These are phyloP conservation scores for Phyllotis vaccarum DNA, from an alignment of 2,797 vertebrate species.

Conservation along the genomic window DNA sequence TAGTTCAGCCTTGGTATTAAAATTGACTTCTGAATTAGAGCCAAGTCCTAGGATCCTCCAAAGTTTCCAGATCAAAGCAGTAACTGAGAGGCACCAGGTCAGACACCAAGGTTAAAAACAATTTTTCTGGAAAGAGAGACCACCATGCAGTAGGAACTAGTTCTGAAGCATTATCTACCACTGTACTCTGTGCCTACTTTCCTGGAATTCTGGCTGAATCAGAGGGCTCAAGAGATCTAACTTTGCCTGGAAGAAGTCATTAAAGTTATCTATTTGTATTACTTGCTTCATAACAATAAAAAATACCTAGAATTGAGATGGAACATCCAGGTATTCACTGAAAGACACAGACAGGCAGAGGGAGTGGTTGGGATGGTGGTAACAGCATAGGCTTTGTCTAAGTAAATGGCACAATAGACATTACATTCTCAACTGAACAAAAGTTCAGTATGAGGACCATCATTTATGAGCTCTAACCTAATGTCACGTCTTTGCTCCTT, in stretches of 20 bases:
- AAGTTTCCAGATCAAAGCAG: conserved; percentile 22
- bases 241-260: conserved; percentile 27
- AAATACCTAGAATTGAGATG: not conserved
- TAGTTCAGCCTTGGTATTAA: conserved; percentile 65
- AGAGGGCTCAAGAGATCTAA: conserved; percentile 1
- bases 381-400: not conserved
- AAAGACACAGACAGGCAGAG: not conserved
- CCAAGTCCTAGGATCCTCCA: conserved; percentile 17
- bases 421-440: not conserved
- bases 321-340: not conserved
- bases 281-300: conserved; percentile 13
- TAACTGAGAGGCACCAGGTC: not conserved
- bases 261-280: not conserved
- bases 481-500: not conserved
- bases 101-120: conserved; percentile 1
- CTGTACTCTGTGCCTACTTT: not conserved
- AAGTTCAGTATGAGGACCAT: not conserved
- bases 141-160: not conserved
- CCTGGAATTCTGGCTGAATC: not conserved
- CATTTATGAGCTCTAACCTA: not conserved
- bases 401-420: not conserved
- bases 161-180: not conserved
- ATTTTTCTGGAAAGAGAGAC: conserved; percentile 4
- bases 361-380: not conserved
- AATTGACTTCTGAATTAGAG: conserved; percentile 61